Conservation (phyloP, 2,113 vertebrate genomes). For the Brachirus orientalis region DNA sequence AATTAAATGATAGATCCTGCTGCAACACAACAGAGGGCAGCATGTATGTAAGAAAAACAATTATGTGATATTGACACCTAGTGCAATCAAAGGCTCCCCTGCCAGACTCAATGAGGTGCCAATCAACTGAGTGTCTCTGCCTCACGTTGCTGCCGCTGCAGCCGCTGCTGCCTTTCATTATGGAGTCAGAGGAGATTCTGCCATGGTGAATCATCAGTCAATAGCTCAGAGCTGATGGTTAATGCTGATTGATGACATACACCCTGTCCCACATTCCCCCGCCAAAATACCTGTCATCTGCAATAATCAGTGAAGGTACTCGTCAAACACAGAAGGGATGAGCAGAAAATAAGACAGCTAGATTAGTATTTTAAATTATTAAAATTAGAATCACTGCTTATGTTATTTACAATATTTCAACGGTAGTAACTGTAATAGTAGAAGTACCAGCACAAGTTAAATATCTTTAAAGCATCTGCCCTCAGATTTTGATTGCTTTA, state of each 20-base stretch:
- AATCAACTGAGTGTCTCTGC: conserved; percentile 81
- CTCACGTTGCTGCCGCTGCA: conserved; percentile 39
- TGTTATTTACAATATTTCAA: neutral
- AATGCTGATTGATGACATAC: conserved; percentile 81
- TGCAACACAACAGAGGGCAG: conserved; percentile 41
- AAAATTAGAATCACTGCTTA: neutral
- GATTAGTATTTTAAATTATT: neutral
- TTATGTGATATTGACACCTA: conserved; percentile 78
- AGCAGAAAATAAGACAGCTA: conserved; percentile 13
- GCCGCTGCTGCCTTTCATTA: conserved; percentile 78
- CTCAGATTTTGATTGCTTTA: conserved; percentile 28
- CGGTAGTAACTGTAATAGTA: neutral
- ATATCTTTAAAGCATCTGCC: conserved; percentile 18
- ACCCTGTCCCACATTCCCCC: conserved; percentile 27
- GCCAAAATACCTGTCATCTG: conserved; percentile 30
- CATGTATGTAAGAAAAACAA: conserved; percentile 76
- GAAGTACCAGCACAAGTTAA: neutral
- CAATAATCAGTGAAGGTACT: conserved; percentile 31
- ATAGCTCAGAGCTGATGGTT: conserved; percentile 79
- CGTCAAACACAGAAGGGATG: conserved; percentile 3
- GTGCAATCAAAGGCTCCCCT: conserved; percentile 81
- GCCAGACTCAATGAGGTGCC: conserved; percentile 82
- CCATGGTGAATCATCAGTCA: conserved; percentile 78
- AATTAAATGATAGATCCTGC: conserved; percentile 9
- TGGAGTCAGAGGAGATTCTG: conserved; percentile 73